Evolutionary conservation across 2,797 vertebrate genomes (phyloP).

Genomic region (Loriculus beryllinus): DNA sequence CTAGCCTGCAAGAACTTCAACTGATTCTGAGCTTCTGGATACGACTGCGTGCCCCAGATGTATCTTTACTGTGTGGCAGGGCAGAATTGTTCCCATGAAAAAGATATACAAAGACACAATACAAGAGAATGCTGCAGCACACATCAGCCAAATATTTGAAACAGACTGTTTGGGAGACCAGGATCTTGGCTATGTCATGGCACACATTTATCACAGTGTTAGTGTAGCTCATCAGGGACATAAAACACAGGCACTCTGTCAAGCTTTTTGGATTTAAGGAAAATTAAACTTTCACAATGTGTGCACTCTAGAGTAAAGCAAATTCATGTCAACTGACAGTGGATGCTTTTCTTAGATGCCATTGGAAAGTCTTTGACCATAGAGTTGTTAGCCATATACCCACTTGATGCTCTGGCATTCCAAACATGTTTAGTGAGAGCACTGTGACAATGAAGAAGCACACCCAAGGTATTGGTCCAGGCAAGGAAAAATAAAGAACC

Average conservation of each 20-base stretch:
- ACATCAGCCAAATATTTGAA: background rate
- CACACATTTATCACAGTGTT: background rate
- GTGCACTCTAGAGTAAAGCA: background rate
- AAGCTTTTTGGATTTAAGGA: background rate
- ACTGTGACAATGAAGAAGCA: background rate
- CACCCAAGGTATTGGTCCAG: background rate
- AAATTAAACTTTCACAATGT: background rate
- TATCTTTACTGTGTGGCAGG: background rate
- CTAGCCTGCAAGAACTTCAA: background rate
- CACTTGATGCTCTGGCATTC: background rate
- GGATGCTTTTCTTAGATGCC: background rate
- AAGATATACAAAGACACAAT: background rate
- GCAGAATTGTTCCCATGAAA: background rate
- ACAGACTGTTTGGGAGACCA: background rate
- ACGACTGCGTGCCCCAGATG: background rate
- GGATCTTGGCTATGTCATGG: background rate
- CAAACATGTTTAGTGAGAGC: background rate
- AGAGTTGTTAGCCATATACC: background rate
- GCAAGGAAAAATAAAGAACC: background rate
- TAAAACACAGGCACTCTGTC: background rate
- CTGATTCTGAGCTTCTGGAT: background rate
- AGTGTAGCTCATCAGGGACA: background rate
- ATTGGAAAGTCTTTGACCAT: background rate
- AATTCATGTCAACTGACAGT: background rate
- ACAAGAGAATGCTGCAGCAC: background rate